phyloP scores from a whole-genome alignment of 2,888 invertebrate genomes.

The Coenonympha arcania region DNA sequence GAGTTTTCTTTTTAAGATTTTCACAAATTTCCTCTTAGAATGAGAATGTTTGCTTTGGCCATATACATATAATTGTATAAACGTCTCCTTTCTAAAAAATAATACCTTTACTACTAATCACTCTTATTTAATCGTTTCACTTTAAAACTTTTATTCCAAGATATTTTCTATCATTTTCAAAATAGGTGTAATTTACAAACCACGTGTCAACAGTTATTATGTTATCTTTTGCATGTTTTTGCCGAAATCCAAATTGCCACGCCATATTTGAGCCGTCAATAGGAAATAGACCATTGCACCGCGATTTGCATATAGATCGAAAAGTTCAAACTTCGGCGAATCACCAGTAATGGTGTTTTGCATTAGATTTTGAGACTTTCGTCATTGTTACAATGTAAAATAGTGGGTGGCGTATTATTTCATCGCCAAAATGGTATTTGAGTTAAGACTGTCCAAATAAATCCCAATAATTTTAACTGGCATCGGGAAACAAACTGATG shows the following conservation, averaged over 20 bases:
- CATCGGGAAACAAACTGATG: too few species aligned
- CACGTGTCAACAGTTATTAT: constrained; percentile 3
- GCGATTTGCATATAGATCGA: constrained; percentile 43
- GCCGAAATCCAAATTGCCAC: constrained; percentile 19
- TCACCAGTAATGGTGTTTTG: constrained; percentile 21
- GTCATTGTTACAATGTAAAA: constrained; percentile 15
- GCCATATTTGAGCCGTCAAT: constrained; percentile 15
- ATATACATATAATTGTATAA: too few species aligned
- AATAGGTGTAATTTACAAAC: constrained; percentile 6
- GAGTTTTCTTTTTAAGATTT: too few species aligned
- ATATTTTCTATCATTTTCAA: neutral
- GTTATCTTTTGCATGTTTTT: constrained; percentile 27
- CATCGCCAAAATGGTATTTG: neutral
- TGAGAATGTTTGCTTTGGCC: too few species aligned
- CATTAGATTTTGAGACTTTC: constrained; percentile 18
- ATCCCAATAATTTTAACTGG: too few species aligned
- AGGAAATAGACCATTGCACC: neutral
- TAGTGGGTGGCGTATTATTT: constrained; percentile 1
- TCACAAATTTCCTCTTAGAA: too few species aligned
- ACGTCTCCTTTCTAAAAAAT: too few species aligned
- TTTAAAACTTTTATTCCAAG: too few species aligned
- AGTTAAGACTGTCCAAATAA: neutral
- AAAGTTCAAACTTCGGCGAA: constrained; percentile 16
- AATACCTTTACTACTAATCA: too few species aligned
- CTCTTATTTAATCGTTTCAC: too few species aligned